phyloP scores from a whole-genome alignment of 2,888 invertebrate genomes.

The Drosophila histrio region DNA sequence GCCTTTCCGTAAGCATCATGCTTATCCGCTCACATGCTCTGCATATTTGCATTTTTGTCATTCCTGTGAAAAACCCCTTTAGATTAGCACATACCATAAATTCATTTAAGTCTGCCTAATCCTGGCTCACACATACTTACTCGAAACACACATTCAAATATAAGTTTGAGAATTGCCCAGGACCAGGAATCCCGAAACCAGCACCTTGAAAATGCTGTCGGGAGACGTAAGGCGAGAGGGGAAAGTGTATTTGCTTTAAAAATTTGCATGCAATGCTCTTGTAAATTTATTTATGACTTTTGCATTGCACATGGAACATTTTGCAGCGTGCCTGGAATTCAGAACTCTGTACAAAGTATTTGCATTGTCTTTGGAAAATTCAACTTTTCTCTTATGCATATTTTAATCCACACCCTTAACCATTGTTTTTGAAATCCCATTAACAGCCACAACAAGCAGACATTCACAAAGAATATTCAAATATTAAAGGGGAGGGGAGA shows the following conservation, averaged over 20 bases:
- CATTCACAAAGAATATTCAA: not conserved
- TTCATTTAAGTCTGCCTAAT: constrained; percentile 71
- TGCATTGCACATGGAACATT: constrained; percentile 38
- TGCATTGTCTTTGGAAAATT: constrained; percentile 52
- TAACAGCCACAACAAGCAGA: not conserved
- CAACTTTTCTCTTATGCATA: constrained; percentile 32
- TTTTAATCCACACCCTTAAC: constrained; percentile 18
- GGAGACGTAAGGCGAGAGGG: not conserved
- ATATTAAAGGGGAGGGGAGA: not conserved
- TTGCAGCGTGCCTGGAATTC: constrained; percentile 17
- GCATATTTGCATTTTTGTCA: constrained; percentile 28
- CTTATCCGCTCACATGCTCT: constrained; percentile 14
- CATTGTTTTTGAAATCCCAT: not conserved
- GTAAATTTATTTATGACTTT: constrained; percentile 73
- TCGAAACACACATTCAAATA: constrained; percentile 32
- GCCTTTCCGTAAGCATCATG: not conserved
- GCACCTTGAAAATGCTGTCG: constrained; percentile 14
- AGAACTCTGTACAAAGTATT: constrained; percentile 29
- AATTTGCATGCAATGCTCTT: constrained; percentile 64
- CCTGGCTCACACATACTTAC: constrained; percentile 34
- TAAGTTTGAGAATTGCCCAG: constrained; percentile 40
- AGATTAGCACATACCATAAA: constrained; percentile 73
- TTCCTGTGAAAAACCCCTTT: constrained; percentile 37
- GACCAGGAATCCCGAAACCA: constrained; percentile 1
- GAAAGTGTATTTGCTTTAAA: constrained; percentile 30